Base-by-base conservation (phyloP, 1,140 invertebrate species). In the Caerostris extrusa region DNA sequence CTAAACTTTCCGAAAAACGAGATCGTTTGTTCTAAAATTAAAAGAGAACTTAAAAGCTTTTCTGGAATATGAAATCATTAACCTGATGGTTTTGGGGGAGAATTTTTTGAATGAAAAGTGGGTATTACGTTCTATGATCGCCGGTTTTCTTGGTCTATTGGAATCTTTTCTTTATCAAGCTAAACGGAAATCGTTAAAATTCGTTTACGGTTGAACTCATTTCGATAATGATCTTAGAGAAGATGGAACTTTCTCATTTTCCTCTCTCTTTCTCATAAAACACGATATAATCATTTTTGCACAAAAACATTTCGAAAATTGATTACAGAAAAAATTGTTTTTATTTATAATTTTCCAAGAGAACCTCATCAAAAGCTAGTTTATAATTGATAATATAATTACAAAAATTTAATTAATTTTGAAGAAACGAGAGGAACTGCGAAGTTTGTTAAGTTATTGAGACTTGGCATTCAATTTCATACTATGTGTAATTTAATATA, bases 11-110 rank as follows among this genome's bases (percentile, higher is more conserved):
- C 64, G 67, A 53, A 92, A 92, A 92, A 92, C 81, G 77, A 85
- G 90, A 92, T 92, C 81, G 81, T 92, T 85, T 92, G 58, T 67
- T 34, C 71, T 83, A 85, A 92, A 92, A 81, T 92, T 92, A 67
- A 91, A 85, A 55, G 53, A 67, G 53, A 57, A 12, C 81, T 85
- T 92, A 67, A 92, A 92, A 92, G 90, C 10, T 56, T 92, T 85
- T 92, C 50, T 53, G 60, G 82, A 92, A 92, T 92, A 92, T 85
- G 81, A 83, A 55, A 60, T 85, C 90, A 92, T 92, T 92, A 85
- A 64, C 60, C 81, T 85, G 81, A 85, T 85, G n/a, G 50, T 67
- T 85, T 85, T 14, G 19, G n/a, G 34, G 34, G 34, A 50, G 10
- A 50, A 5, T 82, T 83, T 57, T 83, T 53, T 88, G 8, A 3